phyloP scores from a whole-genome alignment of 1,140 invertebrate genomes.

The Saxidomus purpurata region DNA sequence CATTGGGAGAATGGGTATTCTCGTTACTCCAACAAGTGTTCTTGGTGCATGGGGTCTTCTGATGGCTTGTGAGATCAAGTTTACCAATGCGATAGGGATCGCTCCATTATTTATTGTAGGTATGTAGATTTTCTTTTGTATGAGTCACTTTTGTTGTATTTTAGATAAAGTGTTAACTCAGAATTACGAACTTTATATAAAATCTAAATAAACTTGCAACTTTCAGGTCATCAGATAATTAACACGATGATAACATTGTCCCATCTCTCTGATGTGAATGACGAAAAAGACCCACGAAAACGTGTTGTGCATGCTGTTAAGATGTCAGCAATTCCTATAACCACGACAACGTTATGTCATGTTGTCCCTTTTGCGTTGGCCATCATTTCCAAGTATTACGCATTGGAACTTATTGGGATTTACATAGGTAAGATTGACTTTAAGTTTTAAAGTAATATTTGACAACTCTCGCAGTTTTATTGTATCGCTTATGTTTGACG shows the following conservation, averaged over 20 bases:
- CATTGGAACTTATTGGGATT: not conserved
- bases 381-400: not conserved
- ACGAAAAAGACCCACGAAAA: not conserved
- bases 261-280: not conserved
- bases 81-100: slow-evolving; percentile 7
- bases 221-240: not conserved
- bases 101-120: not conserved
- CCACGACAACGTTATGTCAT: not conserved
- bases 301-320: not conserved
- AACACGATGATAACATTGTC: not conserved
- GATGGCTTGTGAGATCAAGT: not conserved
- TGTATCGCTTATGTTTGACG: too few species aligned
- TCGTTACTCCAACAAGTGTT: slow-evolving; percentile 6
- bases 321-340: not conserved
- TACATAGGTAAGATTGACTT: not conserved
- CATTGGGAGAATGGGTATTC: not conserved
- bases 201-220: not conserved
- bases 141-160: not conserved
- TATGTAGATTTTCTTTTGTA: not conserved
- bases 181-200: not conserved
- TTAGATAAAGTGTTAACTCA: not conserved
- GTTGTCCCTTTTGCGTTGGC: not conserved
- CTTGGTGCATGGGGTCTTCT: slow-evolving; percentile 24
- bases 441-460: too few species aligned
- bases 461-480: too few species aligned